These are phyloP conservation scores for Oriolus oriolus DNA, from an alignment of 2,113 vertebrate genomes.

Conservation along the genomic window DNA sequence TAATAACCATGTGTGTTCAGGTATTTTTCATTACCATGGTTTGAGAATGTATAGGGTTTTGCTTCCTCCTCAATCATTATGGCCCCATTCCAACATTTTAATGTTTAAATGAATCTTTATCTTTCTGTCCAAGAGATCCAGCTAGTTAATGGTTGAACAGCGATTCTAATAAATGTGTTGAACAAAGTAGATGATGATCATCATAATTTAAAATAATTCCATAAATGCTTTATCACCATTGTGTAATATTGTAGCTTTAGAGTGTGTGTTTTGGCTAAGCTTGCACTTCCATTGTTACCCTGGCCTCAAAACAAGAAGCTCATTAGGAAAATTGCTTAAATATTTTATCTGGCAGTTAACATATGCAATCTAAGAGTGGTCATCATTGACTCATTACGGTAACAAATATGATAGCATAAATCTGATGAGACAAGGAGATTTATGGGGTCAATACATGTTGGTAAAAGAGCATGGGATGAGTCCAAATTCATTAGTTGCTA, in stretches of 20 bases:
- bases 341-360: not conserved
- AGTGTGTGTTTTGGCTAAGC: not conserved
- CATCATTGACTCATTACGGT: not conserved
- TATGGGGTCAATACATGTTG: not conserved
- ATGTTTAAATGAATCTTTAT: constrained; percentile 26
- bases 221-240: constrained; percentile 20
- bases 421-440: not conserved
- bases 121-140: not conserved
- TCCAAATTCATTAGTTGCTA: not conserved
- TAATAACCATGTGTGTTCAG: not conserved
- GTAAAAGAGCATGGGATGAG: not conserved
- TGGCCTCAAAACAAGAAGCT: not conserved
- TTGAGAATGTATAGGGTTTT: not conserved
- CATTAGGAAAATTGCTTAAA: constrained; percentile 1
- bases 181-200: not conserved
- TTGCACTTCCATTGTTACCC: not conserved
- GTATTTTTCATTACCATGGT: not conserved
- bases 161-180: constrained; percentile 24
- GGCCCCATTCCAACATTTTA: not conserved
- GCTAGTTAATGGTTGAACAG: not conserved
- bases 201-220: constrained; percentile 11
- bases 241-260: not conserved
- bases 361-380: not conserved
- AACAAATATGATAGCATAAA: not conserved
- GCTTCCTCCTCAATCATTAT: not conserved